Evolutionary conservation across 2,113 vertebrate species (phyloP).

Genomic region (Paramormyrops kingsleyae): DNA sequence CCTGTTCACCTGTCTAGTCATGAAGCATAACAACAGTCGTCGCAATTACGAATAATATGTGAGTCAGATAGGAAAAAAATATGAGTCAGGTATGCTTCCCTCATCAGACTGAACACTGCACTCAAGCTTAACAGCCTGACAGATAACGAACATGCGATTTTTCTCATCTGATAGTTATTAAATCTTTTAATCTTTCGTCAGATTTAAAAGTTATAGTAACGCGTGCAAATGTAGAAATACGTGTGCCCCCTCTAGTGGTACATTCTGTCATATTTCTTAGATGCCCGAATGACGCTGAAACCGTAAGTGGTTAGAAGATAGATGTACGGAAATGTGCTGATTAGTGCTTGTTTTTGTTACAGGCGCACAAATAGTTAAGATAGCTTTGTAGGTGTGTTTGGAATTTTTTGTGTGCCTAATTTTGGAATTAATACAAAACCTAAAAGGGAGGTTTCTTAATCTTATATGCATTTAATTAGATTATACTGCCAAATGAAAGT

Average conservation of each 20-base stretch:
- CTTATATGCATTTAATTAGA: neutral
- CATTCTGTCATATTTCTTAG: neutral
- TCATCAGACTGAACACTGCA: neutral
- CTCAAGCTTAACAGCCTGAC: neutral
- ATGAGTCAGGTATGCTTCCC: neutral
- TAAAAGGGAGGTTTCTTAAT: neutral
- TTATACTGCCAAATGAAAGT: neutral
- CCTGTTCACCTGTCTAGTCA: neutral
- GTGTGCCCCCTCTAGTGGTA: neutral
- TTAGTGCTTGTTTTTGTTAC: neutral
- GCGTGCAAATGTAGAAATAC: neutral
- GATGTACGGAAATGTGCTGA: neutral
- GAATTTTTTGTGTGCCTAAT: neutral
- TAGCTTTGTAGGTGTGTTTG: neutral
- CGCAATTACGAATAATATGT: neutral
- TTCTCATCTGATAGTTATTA: neutral
- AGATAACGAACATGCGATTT: neutral
- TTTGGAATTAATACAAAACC: neutral
- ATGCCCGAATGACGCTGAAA: neutral
- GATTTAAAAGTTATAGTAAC: neutral
- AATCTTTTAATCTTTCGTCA: neutral
- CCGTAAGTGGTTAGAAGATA: neutral
- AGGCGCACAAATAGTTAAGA: neutral
- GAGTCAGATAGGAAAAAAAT: neutral
- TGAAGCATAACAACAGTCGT: neutral